Percentiles rank a stretch among this genome's conserved stretches.
phyloP scores from a whole-genome alignment of 2,797 vertebrate species.

The Euphonia xanthogaster region DNA sequence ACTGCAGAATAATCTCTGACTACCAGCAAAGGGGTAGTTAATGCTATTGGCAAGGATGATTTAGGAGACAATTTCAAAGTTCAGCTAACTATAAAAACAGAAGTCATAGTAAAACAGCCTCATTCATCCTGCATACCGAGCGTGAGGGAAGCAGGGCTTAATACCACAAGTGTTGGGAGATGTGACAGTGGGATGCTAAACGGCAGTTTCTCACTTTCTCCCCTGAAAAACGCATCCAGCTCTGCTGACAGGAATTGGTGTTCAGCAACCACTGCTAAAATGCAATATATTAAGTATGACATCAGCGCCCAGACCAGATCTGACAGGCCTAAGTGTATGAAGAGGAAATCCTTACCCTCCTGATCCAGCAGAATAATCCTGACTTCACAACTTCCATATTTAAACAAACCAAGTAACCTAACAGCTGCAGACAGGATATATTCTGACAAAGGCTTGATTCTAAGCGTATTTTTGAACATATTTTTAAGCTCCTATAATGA shows the following conservation, averaged over 20 bases:
- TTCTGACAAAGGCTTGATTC: background rate
- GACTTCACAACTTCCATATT: background rate
- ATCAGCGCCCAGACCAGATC: background rate
- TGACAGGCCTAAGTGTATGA: background rate
- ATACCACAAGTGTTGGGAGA: background rate
- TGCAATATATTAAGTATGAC: background rate
- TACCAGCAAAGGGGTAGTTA: constrained; percentile 54
- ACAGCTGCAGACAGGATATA: background rate
- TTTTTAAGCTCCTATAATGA: background rate
- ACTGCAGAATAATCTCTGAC: constrained; percentile 58
- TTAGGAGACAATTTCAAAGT: constrained; percentile 53
- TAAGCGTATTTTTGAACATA: background rate
- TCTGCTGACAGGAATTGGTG: background rate
- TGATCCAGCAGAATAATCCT: background rate
- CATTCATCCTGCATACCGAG: background rate
- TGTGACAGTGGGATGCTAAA: background rate
- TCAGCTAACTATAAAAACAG: constrained; percentile 49
- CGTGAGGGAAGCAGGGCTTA: background rate
- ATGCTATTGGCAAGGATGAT: constrained; percentile 51
- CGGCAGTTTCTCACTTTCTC: background rate
- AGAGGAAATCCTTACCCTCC: background rate
- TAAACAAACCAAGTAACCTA: background rate
- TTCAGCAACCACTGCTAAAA: background rate
- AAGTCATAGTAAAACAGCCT: constrained; percentile 5
- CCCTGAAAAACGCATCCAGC: background rate